Evolutionary conservation across 2,113 vertebrate species (phyloP).

Genomic region (Thryonomys swinderianus): DNA sequence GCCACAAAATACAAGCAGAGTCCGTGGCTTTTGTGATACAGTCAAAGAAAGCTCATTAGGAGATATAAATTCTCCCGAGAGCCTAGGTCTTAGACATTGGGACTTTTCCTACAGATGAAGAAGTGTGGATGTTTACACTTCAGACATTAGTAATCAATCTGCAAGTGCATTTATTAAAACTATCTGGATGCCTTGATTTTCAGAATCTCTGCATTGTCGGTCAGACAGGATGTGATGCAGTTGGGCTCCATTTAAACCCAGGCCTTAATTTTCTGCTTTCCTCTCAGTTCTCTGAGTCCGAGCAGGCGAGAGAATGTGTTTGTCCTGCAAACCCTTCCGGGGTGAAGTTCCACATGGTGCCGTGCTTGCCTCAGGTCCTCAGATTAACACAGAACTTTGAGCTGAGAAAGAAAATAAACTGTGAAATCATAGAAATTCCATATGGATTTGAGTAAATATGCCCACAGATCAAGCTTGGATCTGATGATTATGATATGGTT

Average conservation of each 20-base stretch:
- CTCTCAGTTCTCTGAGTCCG: slow-evolving; percentile 5
- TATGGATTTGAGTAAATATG: neutral
- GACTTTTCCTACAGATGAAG: slow-evolving; percentile 13
- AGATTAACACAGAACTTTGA: slow-evolving; percentile 15
- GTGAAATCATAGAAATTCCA: neutral
- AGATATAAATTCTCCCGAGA: slow-evolving; percentile 8
- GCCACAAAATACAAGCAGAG: neutral
- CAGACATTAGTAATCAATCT: slow-evolving; percentile 27
- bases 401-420: slow-evolving; percentile 44
- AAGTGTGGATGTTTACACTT: neutral
- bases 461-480: neutral
- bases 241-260: neutral
- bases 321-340: neutral
- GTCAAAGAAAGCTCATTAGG: slow-evolving; percentile 12
- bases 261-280: slow-evolving; percentile 50
- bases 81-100: slow-evolving; percentile 4
- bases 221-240: neutral
- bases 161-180: slow-evolving; percentile 24
- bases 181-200: slow-evolving; percentile 21
- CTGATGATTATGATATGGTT: slow-evolving; percentile 12
- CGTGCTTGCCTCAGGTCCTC: neutral
- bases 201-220: slow-evolving; percentile 35
- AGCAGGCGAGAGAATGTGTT: neutral
- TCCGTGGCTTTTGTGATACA: neutral
- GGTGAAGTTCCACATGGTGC: neutral